phyloP scores from a whole-genome alignment of 1,140 invertebrate species.

The Maniola jurtina region DNA sequence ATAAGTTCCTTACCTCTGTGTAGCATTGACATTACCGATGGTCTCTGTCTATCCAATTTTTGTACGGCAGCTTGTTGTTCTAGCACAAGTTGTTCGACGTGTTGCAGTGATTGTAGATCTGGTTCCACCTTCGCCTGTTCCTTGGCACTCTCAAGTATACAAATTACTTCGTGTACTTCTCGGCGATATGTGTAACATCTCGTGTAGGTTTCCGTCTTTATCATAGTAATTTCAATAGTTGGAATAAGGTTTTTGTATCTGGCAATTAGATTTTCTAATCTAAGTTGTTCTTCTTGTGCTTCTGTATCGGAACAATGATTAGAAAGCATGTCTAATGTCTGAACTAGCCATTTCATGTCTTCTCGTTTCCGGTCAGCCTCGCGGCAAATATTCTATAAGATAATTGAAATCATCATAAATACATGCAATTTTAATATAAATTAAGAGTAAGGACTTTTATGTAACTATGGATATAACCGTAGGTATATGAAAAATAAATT shows the following conservation, averaged over 20 bases:
- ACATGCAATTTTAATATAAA: too few relatives aligned
- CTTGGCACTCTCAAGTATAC: slow-evolving; percentile 85
- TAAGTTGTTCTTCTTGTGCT: slow-evolving; percentile 87
- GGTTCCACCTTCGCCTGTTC: slow-evolving; percentile 84
- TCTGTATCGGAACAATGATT: slow-evolving; percentile 90
- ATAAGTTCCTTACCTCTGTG: slow-evolving; percentile 93
- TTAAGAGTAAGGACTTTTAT: too few relatives aligned
- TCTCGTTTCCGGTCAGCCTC: slow-evolving; percentile 94
- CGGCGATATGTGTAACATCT: slow-evolving; percentile 95
- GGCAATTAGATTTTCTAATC: slow-evolving; percentile 89
- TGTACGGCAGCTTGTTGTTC: slow-evolving; percentile 90
- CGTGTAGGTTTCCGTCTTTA: slow-evolving; percentile 94
- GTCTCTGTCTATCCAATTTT: slow-evolving; percentile 91
- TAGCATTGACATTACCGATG: slow-evolving; percentile 93
- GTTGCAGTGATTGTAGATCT: slow-evolving; percentile 85
- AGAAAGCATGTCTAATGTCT: slow-evolving; percentile 91
- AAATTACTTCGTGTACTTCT: slow-evolving; percentile 91
- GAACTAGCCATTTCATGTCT: slow-evolving; percentile 96
- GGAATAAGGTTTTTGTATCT: slow-evolving; percentile 95
- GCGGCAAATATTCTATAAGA: slow-evolving; percentile 87
- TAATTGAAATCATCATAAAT: neutral
- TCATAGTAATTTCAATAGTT: slow-evolving; percentile 94
- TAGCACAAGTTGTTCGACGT: slow-evolving; percentile 85
- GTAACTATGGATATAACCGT: too few relatives aligned
- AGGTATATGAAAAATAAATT: neutral